phyloP scores from a whole-genome alignment of 2,797 vertebrate species.

The Kryptopterus vitreolus region DNA sequence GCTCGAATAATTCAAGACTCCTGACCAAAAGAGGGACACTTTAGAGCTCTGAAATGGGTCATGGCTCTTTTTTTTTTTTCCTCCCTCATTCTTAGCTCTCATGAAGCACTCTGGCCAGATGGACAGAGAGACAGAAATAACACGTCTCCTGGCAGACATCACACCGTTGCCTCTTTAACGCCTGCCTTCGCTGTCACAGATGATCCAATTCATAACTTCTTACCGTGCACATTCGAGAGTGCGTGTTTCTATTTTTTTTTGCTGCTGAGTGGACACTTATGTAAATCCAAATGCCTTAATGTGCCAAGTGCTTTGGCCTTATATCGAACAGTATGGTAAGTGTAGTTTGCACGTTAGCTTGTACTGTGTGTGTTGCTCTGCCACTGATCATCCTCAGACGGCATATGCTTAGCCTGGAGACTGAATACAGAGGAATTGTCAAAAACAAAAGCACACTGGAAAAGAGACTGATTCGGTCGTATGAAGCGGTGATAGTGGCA shows the following conservation, averaged over 20 bases:
- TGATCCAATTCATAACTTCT: constrained; percentile 24
- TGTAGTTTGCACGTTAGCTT: constrained; percentile 26
- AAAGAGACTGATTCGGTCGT: not conserved
- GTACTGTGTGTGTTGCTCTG: constrained; percentile 19
- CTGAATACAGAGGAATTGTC: constrained; percentile 5
- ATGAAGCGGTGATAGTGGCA: constrained; percentile 21
- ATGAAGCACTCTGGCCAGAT: constrained; percentile 71
- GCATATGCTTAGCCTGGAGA: constrained; percentile 19
- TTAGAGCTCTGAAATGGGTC: constrained; percentile 74
- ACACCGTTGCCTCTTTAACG: constrained; percentile 67
- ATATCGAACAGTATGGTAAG: constrained; percentile 12
- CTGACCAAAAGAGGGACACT: constrained; percentile 61
- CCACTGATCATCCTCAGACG: constrained; percentile 19
- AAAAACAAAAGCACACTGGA: constrained; percentile 25
- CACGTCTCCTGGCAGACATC: constrained; percentile 68
- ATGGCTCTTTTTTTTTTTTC: constrained; percentile 47
- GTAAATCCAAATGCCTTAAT: constrained; percentile 28
- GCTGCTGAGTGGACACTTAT: constrained; percentile 32
- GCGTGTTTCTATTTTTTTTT: too few species aligned
- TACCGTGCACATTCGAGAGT: constrained; percentile 5
- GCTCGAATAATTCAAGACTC: constrained; percentile 61
- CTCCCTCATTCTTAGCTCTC: constrained; percentile 40
- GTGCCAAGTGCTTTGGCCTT: constrained; percentile 19
- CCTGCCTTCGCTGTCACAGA: constrained; percentile 56
- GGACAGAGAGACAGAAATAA: constrained; percentile 76